Conservation (phyloP, 1,140 invertebrate genomes). For the Temnothorax nylanderi region DNA sequence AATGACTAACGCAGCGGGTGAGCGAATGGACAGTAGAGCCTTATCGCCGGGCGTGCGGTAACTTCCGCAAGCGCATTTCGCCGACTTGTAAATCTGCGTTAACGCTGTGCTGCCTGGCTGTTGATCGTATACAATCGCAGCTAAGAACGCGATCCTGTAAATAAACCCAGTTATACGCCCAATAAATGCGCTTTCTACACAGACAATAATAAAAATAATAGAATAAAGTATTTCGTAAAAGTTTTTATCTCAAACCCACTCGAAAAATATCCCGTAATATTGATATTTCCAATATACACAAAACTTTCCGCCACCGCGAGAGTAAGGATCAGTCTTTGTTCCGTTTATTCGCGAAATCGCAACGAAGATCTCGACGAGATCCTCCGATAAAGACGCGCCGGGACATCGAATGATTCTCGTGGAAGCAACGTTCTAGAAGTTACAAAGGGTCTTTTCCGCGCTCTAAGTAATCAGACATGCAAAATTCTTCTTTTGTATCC, state of each 20-base stretch:
- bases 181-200: background rate
- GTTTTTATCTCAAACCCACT: background rate
- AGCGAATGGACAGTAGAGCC: background rate
- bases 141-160: background rate
- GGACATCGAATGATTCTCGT: slow-evolving; percentile 69
- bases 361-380: slow-evolving; percentile 31
- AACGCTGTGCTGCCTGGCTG: background rate
- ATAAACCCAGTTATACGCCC: background rate
- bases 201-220: background rate
- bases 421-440: slow-evolving; percentile 62
- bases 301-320: background rate
- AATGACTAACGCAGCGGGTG: slow-evolving; percentile 26
- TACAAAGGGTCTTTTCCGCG: slow-evolving; percentile 69
- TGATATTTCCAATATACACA: background rate
- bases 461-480: slow-evolving; percentile 76
- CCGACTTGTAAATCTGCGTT: slow-evolving; percentile 12
- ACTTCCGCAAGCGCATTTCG: slow-evolving; percentile 20
- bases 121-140: background rate
- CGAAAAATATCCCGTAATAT: background rate
- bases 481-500: slow-evolving; percentile 74
- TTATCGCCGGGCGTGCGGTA: slow-evolving; percentile 20
- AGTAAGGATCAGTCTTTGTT: slow-evolving; percentile 7
- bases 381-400: slow-evolving; percentile 58
- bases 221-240: background rate
- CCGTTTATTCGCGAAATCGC: slow-evolving; percentile 9